Percentiles rank a stretch among this genome's conserved stretches.
Conservation (phyloP, 2,797 vertebrate species). For the Falco rusticolus region DNA sequence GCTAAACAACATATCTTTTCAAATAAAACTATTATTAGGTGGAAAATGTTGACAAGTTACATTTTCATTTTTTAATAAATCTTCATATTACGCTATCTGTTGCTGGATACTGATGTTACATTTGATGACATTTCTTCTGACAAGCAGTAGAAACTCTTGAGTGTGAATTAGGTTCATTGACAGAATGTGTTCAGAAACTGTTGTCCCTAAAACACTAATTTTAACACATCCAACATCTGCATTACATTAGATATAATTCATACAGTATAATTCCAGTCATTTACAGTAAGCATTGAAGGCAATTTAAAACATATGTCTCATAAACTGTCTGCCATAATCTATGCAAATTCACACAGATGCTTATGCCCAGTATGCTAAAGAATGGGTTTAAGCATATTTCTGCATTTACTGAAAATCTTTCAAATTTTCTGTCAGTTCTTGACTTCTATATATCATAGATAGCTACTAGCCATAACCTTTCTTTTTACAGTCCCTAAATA, state of each 20-base stretch:
- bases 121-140: not conserved
- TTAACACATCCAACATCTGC: constrained; percentile 25
- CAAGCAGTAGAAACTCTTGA: not conserved
- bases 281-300: constrained; percentile 37
- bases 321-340: not conserved
- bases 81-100: not conserved
- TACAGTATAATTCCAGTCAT: constrained; percentile 24
- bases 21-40: not conserved
- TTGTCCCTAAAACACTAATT: constrained; percentile 7
- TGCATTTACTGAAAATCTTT: not conserved
- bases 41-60: not conserved
- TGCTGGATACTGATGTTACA: not conserved
- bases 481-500: not conserved
- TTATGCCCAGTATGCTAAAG: not conserved
- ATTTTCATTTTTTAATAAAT: not conserved
- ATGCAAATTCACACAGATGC: not conserved
- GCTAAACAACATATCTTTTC: not conserved
- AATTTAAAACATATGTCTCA: constrained; percentile 47
- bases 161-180: not conserved
- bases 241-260: constrained; percentile 28
- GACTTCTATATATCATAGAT: not conserved
- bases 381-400: not conserved
- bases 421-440: not conserved
- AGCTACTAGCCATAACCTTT: not conserved
- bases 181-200: not conserved